Conservation (phyloP, 2,113 vertebrate species). For the Zingel zingel region DNA sequence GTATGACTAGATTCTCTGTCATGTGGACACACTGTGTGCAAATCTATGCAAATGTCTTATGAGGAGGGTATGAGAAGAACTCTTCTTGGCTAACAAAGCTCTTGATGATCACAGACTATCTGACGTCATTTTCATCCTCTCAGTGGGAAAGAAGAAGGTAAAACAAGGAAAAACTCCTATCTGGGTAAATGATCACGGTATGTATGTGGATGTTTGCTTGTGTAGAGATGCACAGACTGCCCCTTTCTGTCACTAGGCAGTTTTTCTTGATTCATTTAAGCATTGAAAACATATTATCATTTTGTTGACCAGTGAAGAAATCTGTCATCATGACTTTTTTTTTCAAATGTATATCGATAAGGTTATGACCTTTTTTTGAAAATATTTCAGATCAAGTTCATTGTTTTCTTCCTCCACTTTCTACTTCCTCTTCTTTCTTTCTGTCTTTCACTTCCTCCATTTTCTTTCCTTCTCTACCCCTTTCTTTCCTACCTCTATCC, state of each 20-base stretch:
- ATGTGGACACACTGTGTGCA: constrained; percentile 72
- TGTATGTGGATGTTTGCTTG: constrained; percentile 3
- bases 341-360: not conserved
- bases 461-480: constrained; percentile 26
- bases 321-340: not conserved
- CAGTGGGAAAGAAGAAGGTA: constrained; percentile 18
- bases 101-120: constrained; percentile 65
- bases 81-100: constrained; percentile 69
- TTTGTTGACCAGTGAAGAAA: not conserved
- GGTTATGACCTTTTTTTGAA: not conserved
- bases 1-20: constrained; percentile 73
- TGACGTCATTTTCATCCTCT: constrained; percentile 62
- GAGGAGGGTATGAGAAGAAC: constrained; percentile 74
- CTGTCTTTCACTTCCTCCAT: not conserved
- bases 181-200: not conserved
- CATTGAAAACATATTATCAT: not conserved
- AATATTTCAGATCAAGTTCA: not conserved
- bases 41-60: constrained; percentile 76
- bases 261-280: constrained; percentile 2
- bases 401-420: not conserved
- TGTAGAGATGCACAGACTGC: not conserved
- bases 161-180: not conserved
- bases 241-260: not conserved
- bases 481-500: constrained; percentile 63
- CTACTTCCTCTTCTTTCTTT: constrained; percentile 25